phyloP scores from a whole-genome alignment of 2,113 vertebrate species.

The Hippocampus zosterae region DNA sequence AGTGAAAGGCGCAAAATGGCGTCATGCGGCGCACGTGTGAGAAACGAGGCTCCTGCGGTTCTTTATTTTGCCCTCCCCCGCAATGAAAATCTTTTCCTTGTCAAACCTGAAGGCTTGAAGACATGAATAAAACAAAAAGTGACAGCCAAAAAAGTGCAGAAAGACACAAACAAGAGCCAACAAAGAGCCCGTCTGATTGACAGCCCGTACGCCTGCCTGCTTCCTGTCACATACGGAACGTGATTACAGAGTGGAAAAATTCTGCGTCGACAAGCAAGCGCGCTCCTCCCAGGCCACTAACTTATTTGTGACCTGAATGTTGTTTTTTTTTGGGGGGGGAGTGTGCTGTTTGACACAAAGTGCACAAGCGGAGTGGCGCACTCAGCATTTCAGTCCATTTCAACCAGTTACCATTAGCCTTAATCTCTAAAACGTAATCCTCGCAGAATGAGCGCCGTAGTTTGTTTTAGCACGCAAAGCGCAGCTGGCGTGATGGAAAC shows the following conservation, averaged over 20 bases:
- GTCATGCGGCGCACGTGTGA: conserved; percentile 13
- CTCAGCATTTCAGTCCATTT: conserved; percentile 16
- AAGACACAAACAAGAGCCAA: conserved; percentile 30
- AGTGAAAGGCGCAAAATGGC: conserved; percentile 55
- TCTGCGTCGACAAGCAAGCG: conserved; percentile 41
- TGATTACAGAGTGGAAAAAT: conserved; percentile 49
- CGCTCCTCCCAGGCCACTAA: conserved; percentile 13
- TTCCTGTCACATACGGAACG: conserved; percentile 47
- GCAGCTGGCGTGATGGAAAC: conserved; percentile 11
- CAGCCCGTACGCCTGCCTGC: conserved; percentile 50
- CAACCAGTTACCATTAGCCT: conserved; percentile 19
- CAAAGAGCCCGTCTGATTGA: conserved; percentile 54
- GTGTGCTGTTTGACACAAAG: conserved; percentile 4
- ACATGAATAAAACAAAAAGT: conserved; percentile 21
- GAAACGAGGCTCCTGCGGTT: conserved; percentile 16
- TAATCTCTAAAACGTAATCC: conserved; percentile 31
- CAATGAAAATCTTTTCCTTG: conserved; percentile 45
- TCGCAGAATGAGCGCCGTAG: conserved; percentile 11
- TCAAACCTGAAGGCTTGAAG: conserved; percentile 44
- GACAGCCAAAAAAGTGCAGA: conserved; percentile 32
- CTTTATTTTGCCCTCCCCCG: conserved; percentile 35
- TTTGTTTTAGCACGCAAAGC: conserved; percentile 10
- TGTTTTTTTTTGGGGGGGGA: background rate
- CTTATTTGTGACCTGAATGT: background rate
- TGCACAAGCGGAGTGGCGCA: background rate